These are phyloP conservation scores for Pedetes capensis DNA, from an alignment of 2,113 vertebrate species.

Conservation along the genomic window DNA sequence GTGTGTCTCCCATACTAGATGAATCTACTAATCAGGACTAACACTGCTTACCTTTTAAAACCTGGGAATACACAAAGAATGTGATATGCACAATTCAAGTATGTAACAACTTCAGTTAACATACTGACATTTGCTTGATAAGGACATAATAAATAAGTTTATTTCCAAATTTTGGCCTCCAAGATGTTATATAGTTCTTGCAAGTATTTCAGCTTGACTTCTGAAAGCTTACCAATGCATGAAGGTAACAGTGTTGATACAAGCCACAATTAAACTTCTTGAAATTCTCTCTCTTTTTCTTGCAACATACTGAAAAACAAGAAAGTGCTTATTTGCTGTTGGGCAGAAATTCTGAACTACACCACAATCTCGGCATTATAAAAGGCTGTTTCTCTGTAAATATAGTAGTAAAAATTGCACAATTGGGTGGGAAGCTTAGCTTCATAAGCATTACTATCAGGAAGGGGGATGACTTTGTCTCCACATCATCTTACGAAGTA, in stretches of 20 bases:
- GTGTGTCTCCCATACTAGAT: not conserved
- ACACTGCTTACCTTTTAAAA: conserved; percentile 2
- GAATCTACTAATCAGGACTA: not conserved
- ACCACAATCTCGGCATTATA: not conserved
- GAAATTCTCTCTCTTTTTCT: conserved; percentile 85
- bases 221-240: conserved; percentile 83
- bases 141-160: not conserved
- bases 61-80: not conserved
- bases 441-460: not conserved
- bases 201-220: not conserved
- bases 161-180: not conserved
- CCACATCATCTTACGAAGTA: not conserved
- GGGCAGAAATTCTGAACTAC: conserved; percentile 28
- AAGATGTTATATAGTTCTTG: not conserved
- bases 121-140: not conserved
- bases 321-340: conserved; percentile 43
- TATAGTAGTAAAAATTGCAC: not conserved
- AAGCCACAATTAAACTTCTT: conserved; percentile 86
- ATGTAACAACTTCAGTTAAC: not conserved
- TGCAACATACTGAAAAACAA: conserved; percentile 85
- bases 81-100: not conserved
- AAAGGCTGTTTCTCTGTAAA: not conserved
- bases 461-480: not conserved
- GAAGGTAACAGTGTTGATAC: conserved; percentile 86
- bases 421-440: not conserved